Base-by-base conservation (phyloP, 2,888 invertebrate species). In the Flabesymbios commensalis region DNA sequence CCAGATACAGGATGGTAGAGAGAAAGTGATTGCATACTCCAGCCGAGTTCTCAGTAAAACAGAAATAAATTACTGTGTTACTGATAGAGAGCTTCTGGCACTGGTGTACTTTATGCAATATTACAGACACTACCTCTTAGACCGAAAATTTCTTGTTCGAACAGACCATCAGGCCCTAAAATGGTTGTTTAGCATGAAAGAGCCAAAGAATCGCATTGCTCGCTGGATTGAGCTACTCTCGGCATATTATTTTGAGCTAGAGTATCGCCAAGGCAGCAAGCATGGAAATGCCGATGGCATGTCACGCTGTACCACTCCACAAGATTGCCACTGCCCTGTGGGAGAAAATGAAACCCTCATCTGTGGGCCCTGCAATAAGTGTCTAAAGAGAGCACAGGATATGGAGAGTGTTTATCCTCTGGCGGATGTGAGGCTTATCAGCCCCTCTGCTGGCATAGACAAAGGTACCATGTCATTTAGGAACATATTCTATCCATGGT, bases 121-220 rank as follows among this genome's bases (percentile, higher is more conserved):
- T 32, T 61, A 51, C 52, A 61, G 41, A n/a, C 49, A 59, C 45
- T 61, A 61, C 48, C 36, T 61, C 28, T 33, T 29, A 5, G 58
- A 58, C 2, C 26, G 43, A 24, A 28, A 22, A 45, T 45, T 59
- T 32, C 19, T 22, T n/a, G 32, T 61, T 22, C 3, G 57, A 14
- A 55, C 58, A 19, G 55, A 59, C 36, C 59, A 59, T 29, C 36
- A 39, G 22, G 39, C 59, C n/a, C 55, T 59, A 7, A 3, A 33
- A 41, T 58, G 47, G 47, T 24, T 32, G 19, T 5, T 22, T 17
- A 31, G 3, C 29, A 59, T 57, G n/a, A 59, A 45, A 45, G 45
- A 45, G 7, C 10, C 45, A 19, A 24, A 45, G 10, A 45, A 33
- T 4, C 57, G 19, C 7, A 14, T 57, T 19, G 28, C 29, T 24